Evolutionary conservation across 2,888 invertebrate species (phyloP).

Genomic region (Rapana venosa): DNA sequence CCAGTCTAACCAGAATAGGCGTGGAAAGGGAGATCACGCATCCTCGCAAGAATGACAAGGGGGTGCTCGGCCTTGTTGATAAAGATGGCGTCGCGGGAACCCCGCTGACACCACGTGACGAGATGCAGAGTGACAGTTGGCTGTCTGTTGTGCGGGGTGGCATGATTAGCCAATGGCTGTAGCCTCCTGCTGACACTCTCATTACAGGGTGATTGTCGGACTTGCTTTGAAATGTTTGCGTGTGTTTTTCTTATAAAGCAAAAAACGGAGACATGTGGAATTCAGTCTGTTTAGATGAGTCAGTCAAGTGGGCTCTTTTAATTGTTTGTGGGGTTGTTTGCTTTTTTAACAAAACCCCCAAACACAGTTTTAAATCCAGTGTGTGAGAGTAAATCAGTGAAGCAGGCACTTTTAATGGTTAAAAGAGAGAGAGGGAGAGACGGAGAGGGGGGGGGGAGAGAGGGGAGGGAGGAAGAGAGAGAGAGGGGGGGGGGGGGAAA

Average conservation of each 20-base stretch:
- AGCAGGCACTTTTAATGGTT: no score
- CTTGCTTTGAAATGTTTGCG: no score
- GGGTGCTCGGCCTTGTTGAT: neutral
- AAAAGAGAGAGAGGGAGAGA: neutral
- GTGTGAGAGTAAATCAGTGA: no score
- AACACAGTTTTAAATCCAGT: no score
- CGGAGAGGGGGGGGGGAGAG: neutral
- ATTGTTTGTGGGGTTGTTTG: no score
- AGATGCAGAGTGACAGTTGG: slow-evolving; percentile 29
- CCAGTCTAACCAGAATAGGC: neutral
- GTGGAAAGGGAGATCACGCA: neutral
- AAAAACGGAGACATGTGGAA: no score
- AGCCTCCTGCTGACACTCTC: neutral
- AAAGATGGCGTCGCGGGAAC: neutral
- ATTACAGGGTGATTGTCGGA: neutral
- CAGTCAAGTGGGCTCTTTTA: no score
- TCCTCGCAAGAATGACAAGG: neutral
- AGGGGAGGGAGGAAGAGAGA: neutral
- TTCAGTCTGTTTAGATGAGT: no score
- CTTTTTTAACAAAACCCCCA: no score
- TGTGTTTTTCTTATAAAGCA: no score
- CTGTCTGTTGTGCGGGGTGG: neutral
- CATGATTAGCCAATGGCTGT: no score
- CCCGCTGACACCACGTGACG: slow-evolving; percentile 34
- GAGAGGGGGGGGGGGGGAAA: neutral